phyloP scores from a whole-genome alignment of 2,888 invertebrate species.

The Hypsopygia costalis region DNA sequence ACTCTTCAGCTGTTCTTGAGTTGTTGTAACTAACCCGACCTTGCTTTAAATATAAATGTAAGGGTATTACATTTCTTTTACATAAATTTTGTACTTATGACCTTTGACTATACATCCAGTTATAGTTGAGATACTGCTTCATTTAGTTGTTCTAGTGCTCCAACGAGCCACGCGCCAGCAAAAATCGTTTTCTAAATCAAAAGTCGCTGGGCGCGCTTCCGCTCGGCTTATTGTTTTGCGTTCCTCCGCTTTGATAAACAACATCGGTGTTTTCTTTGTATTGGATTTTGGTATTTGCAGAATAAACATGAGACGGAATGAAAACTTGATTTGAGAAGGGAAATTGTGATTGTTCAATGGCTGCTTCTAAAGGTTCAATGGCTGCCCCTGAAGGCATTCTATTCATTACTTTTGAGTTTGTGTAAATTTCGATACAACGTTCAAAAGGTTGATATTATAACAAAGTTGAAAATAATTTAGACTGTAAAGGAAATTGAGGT shows the following conservation, averaged over 20 bases:
- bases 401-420: conserved; percentile 1
- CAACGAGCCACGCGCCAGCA: neutral
- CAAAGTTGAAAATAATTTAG: too few relatives aligned
- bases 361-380: conserved; percentile 7
- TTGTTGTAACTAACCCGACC: too few relatives aligned
- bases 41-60: too few relatives aligned
- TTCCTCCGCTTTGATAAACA: conserved; percentile 52
- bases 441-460: too few relatives aligned
- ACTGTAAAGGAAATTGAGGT: too few relatives aligned
- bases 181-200: conserved; percentile 21
- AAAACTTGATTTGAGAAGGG: conserved; percentile 17
- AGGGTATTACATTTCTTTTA: too few relatives aligned
- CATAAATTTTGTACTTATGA: too few relatives aligned
- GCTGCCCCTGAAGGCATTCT: conserved; percentile 2
- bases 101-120: too few relatives aligned
- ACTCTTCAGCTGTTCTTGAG: too few relatives aligned
- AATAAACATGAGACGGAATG: conserved; percentile 16
- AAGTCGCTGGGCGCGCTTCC: conserved; percentile 30
- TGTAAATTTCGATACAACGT: neutral
- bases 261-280: conserved; percentile 51
- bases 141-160: too few relatives aligned
- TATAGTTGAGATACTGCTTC: too few relatives aligned
- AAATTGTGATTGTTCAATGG: conserved; percentile 12
- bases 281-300: conserved; percentile 39
- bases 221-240: conserved; percentile 42